phyloP scores from a whole-genome alignment of 1,140 invertebrate species.

The Scaptomyza pallida region DNA sequence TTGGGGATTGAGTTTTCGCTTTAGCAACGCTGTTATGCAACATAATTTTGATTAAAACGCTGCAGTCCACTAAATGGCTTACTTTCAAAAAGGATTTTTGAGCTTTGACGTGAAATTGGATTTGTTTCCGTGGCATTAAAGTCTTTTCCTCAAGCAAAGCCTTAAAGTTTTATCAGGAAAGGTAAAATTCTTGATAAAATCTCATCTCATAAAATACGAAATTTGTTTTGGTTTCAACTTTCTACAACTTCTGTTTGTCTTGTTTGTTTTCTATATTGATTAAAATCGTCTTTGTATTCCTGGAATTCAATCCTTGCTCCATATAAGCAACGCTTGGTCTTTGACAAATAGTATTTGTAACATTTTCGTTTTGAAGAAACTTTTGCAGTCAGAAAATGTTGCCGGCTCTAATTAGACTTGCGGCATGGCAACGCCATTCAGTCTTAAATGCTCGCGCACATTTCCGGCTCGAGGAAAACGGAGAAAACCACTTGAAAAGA shows the following conservation, averaged over 20 bases:
- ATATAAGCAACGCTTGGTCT: neutral
- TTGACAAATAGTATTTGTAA: neutral
- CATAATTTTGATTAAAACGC: constrained; percentile 13
- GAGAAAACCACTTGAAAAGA: constrained; percentile 47
- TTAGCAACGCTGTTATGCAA: too few relatives aligned
- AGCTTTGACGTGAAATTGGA: neutral
- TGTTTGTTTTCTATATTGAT: too few relatives aligned
- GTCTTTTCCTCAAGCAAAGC: neutral
- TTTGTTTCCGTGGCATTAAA: too few relatives aligned
- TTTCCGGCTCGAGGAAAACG: constrained; percentile 3
- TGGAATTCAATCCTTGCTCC: neutral
- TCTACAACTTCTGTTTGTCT: neutral
- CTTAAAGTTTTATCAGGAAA: too few relatives aligned
- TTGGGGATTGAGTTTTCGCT: constrained; percentile 8
- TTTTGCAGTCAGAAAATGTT: constrained; percentile 5
- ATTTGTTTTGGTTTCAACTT: too few relatives aligned
- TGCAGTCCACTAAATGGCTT: constrained; percentile 1
- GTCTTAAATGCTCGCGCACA: constrained; percentile 13
- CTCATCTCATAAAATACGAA: too few relatives aligned
- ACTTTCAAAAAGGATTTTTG: neutral
- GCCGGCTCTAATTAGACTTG: constrained; percentile 31
- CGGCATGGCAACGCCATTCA: constrained; percentile 27
- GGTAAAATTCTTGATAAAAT: too few relatives aligned
- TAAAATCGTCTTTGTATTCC: neutral
- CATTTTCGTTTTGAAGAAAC: constrained; percentile 1